These are phyloP conservation scores for Mesorhabditis sp. DNA, from an alignment of 2,888 invertebrate genomes.

Conservation along the genomic window DNA sequence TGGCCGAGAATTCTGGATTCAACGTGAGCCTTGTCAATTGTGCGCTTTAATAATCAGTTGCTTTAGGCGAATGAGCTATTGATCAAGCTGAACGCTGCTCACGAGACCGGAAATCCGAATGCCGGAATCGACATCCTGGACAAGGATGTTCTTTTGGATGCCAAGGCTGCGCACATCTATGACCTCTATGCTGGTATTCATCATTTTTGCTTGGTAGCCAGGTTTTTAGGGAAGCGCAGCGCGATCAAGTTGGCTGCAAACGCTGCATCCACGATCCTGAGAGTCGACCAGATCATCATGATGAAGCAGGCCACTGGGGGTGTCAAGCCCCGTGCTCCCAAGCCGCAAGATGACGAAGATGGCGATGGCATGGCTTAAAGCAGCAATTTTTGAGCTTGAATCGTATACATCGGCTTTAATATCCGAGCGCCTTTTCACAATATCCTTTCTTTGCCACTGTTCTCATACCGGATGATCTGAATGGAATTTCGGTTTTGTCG, in stretches of 20 bases:
- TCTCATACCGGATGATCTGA: conserved; percentile 8
- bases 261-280: conserved; percentile 70
- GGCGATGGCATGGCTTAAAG: conserved; percentile 58
- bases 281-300: conserved; percentile 65
- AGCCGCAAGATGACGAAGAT: conserved; percentile 60
- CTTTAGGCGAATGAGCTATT: conserved; percentile 74
- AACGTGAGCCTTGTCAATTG: conserved; percentile 62
- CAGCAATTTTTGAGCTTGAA: neutral
- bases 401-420: no score
- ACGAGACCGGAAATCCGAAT: conserved; percentile 79
- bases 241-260: conserved; percentile 89
- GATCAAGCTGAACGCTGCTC: conserved; percentile 85
- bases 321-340: conserved; percentile 60
- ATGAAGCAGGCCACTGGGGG: conserved; percentile 63
- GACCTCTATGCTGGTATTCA: conserved; percentile 70
- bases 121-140: conserved; percentile 76
- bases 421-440: neutral
- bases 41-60: neutral
- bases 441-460: neutral
- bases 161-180: conserved; percentile 73
- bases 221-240: conserved; percentile 74
- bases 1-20: conserved; percentile 90
- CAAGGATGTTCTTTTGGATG: conserved; percentile 64
- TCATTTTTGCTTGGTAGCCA: conserved; percentile 33
- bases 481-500: conserved; percentile 10